Conservation (phyloP, 2,797 vertebrate genomes). For the Lagocephalus sceleratus region DNA sequence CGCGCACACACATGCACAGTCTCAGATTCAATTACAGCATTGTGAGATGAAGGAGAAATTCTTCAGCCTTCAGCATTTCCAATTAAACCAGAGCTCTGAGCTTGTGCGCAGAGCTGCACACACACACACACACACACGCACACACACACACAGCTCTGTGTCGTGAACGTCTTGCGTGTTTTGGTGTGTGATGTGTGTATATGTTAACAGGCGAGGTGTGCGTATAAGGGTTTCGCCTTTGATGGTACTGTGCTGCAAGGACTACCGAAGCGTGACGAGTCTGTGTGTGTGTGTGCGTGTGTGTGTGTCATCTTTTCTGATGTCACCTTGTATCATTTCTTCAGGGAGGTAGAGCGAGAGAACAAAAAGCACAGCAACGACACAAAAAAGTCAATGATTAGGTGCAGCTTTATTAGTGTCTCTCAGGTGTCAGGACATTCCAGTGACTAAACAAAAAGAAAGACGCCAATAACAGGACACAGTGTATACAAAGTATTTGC, state of each 20-base stretch:
- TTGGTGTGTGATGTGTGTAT: slow-evolving; percentile 50
- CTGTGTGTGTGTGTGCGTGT: slow-evolving; percentile 27
- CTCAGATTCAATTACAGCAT: slow-evolving; percentile 76
- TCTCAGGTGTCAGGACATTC: slow-evolving; percentile 38
- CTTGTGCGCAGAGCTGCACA: slow-evolving; percentile 25
- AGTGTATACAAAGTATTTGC: too few relatives aligned
- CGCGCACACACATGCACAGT: slow-evolving; percentile 24
- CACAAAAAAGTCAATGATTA: slow-evolving; percentile 57
- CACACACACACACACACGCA: too few relatives aligned
- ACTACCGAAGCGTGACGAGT: slow-evolving; percentile 59
- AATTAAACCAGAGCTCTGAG: slow-evolving; percentile 65
- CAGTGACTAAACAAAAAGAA: not conserved
- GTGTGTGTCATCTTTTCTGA: slow-evolving; percentile 52
- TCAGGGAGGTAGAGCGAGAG: slow-evolving; percentile 33
- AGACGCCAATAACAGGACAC: not conserved
- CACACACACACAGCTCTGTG: too few relatives aligned
- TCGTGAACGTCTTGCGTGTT: slow-evolving; percentile 22
- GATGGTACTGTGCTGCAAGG: slow-evolving; percentile 64
- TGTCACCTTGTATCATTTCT: slow-evolving; percentile 78
- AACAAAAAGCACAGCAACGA: slow-evolving; percentile 44
- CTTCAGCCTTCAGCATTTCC: slow-evolving; percentile 76
- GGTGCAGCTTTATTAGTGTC: slow-evolving; percentile 60
- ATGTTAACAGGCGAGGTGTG: slow-evolving; percentile 65
- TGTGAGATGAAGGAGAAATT: slow-evolving; percentile 77
- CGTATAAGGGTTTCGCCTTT: slow-evolving; percentile 64